Conservation (phyloP, 2,113 vertebrate genomes). For the Bubalus kerabau region DNA sequence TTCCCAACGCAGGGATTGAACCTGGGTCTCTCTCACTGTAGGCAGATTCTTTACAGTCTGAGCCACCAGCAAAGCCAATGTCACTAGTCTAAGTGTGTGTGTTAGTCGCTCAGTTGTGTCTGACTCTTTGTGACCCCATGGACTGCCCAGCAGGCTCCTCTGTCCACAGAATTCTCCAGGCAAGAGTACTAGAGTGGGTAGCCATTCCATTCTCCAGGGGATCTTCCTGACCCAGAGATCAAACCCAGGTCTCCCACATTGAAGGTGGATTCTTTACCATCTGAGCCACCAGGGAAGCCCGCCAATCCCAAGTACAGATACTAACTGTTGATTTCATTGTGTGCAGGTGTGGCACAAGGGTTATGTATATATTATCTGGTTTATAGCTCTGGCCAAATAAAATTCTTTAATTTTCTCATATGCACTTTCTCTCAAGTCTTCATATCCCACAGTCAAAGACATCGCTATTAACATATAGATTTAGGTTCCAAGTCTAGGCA, state of each 20-base stretch:
- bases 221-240: neutral
- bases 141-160: neutral
- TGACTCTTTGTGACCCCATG: neutral
- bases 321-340: neutral
- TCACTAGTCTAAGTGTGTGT: neutral
- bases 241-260: neutral
- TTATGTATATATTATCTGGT: neutral
- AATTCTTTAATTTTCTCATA: constrained; percentile 12
- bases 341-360: neutral
- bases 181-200: neutral
- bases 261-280: neutral
- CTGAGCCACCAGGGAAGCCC: neutral
- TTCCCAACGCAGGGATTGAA: neutral
- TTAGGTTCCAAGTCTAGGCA: neutral
- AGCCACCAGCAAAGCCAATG: neutral
- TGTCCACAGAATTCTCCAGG: neutral
- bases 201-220: neutral
- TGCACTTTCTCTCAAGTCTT: neutral
- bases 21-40: neutral
- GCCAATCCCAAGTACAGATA: neutral
- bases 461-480: neutral
- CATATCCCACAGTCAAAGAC: neutral
- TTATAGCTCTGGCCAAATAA: neutral
- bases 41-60: neutral
- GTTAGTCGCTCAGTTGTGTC: neutral